Base-by-base conservation (phyloP, 2,797 vertebrate genomes). In the Scolopax bukidnonensis region DNA sequence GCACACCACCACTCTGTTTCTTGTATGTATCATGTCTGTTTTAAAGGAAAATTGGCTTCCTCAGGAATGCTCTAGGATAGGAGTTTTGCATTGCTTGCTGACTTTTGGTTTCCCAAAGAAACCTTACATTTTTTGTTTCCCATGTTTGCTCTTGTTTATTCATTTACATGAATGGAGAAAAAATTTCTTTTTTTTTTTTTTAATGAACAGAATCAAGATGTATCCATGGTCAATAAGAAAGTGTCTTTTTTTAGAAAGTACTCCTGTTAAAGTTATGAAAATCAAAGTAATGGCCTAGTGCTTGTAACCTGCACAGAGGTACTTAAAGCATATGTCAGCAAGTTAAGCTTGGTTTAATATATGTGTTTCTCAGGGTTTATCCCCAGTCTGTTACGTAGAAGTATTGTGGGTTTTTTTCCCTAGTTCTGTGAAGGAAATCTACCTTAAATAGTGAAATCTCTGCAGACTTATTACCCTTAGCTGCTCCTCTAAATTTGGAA, bases 401-500 rank as follows among this genome's bases (percentile, higher is more conserved):
- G 28, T 79, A 38, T 75, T 92, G 53, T 24, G 11, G 68, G 93
- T 12, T 88, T 11, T 84, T 84, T 18, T 32, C 23, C n/a, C 25
- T 65, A 9, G 25, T 43, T 79, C 70, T 77, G 60, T 43, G 57
- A 16, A 7, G 48, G 51, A 95, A 82, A 59, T 82, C 36, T 51
- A 12, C 74, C 91, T 85, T 74, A 88, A 92, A 90, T 4, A 81
- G 48, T 64, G 45, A 84, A 61, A 90, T 94, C 89, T 93, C 86
- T 82, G 68, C 38, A 54, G 75, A 33, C 50, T 74, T 50, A 38
- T 1, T 95, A 6, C 63, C 85, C 70, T 93, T 86, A 93, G 43
- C 56, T 87, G 68, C 81, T 90, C 63, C 68, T 85, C 56, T 79
- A 95, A 95, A 94, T 95, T 86, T 91, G 88, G 64, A 92, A 70